These are phyloP conservation scores for Ladona fulva DNA, from an alignment of 1,140 invertebrate species.

Conservation along the genomic window DNA sequence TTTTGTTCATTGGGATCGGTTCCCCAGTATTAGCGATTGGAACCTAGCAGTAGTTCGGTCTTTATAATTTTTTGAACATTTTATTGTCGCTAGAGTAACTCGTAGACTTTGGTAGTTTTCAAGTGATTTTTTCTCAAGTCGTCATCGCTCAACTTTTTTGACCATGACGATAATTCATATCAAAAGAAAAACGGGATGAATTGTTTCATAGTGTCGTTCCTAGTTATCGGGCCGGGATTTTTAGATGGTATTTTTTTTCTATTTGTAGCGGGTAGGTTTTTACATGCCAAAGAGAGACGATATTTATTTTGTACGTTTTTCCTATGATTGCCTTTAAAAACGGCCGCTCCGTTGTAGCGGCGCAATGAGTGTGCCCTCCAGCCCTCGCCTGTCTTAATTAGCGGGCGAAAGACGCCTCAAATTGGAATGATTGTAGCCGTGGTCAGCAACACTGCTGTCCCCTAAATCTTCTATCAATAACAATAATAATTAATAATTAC, in stretches of 20 bases:
- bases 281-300: slow-evolving; percentile 8
- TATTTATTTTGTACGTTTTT: slow-evolving; percentile 11
- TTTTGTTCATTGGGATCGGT: not conserved
- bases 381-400: not conserved
- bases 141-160: slow-evolving; percentile 2
- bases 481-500: slow-evolving; percentile 15
- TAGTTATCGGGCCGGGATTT: slow-evolving; percentile 2
- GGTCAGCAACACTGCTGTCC: not conserved
- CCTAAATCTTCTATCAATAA: slow-evolving; percentile 1
- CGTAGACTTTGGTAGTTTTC: not conserved
- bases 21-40: not conserved
- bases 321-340: not conserved
- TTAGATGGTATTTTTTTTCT: slow-evolving; percentile 8
- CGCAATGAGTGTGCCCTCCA: not conserved
- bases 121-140: not conserved
- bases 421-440: slow-evolving; percentile 4
- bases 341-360: not conserved
- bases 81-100: not conserved
- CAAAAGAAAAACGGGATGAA: not conserved
- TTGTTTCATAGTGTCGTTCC: not conserved
- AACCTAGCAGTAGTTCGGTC: not conserved
- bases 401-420: not conserved
- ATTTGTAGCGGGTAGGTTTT: slow-evolving; percentile 9
- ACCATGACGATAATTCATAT: not conserved
- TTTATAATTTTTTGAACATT: not conserved